A percentile compares a stretch with the other conserved stretches of the same genome.
Conservation (phyloP, 1,140 invertebrate genomes). For the Heliconius nattereri region DNA sequence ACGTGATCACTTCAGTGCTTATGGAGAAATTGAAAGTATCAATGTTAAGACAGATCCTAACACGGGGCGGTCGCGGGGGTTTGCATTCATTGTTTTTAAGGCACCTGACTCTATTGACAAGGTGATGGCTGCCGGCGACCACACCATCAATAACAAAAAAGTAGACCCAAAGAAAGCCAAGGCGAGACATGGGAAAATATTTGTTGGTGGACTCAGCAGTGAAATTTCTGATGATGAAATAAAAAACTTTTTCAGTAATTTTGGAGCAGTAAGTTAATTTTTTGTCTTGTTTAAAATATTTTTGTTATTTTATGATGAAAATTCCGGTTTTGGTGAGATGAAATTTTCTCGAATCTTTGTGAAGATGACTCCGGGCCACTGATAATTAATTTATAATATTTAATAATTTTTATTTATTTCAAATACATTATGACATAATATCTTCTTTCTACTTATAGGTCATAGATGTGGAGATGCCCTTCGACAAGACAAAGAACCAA, state of each 20-base stretch:
- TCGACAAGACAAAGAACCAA: slow-evolving; percentile 97
- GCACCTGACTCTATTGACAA: slow-evolving; percentile 94
- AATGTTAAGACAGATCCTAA: slow-evolving; percentile 96
- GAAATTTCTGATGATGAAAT: slow-evolving; percentile 96
- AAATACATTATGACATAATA: slow-evolving; percentile 13
- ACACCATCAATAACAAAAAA: slow-evolving; percentile 95
- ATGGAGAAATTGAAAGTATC: slow-evolving; percentile 95
- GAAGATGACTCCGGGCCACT: slow-evolving; percentile 78
- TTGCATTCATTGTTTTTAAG: slow-evolving; percentile 97
- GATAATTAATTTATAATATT: slow-evolving; percentile 38
- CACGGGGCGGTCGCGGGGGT: slow-evolving; percentile 94
- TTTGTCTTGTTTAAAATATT: not conserved
- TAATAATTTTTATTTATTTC: slow-evolving; percentile 23
- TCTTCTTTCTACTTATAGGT: slow-evolving; percentile 84
- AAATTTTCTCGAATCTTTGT: slow-evolving; percentile 58
- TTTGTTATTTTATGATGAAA: slow-evolving; percentile 61
- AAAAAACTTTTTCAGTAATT: slow-evolving; percentile 93
- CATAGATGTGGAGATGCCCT: slow-evolving; percentile 96
- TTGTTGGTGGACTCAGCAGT: slow-evolving; percentile 95
- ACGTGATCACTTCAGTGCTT: slow-evolving; percentile 93
- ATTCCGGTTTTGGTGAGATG: slow-evolving; percentile 77
- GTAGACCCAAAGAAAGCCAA: slow-evolving; percentile 98
- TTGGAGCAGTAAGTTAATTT: slow-evolving; percentile 88
- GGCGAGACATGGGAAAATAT: slow-evolving; percentile 95
- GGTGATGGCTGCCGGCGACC: slow-evolving; percentile 92